Conservation (phyloP, 2,797 vertebrate genomes). For the Mus minutoides region DNA sequence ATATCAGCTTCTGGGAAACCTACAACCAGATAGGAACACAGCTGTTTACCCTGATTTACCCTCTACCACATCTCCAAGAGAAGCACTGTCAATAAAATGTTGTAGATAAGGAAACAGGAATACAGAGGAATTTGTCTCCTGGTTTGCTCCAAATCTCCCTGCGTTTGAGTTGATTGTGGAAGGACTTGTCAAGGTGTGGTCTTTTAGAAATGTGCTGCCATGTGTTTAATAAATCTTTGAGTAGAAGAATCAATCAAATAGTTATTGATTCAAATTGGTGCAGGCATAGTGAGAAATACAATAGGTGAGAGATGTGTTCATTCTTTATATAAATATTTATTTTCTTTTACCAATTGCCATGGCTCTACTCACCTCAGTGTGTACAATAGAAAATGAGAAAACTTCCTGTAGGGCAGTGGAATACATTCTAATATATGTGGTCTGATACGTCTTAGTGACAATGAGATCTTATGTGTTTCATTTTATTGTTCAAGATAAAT, state of each 20-base stretch:
- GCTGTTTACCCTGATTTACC: neutral
- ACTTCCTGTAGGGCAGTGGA: neutral
- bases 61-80: neutral
- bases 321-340: slow-evolving; percentile 61
- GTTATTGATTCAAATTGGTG: slow-evolving; percentile 47
- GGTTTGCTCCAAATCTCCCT: slow-evolving; percentile 8
- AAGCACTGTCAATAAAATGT: neutral
- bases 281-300: slow-evolving; percentile 5
- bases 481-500: neutral
- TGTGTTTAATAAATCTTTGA: slow-evolving; percentile 65
- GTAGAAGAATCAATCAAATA: slow-evolving; percentile 58
- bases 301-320: slow-evolving; percentile 13
- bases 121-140: neutral
- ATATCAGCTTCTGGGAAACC: neutral
- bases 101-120: slow-evolving; percentile 10
- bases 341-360: slow-evolving; percentile 32
- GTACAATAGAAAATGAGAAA: neutral
- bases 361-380: neutral
- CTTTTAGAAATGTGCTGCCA: slow-evolving; percentile 28
- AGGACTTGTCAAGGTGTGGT: neutral
- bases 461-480: neutral
- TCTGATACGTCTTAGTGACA: neutral
- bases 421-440: neutral
- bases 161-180: slow-evolving; percentile 47
- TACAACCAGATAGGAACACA: neutral